Percentiles rank a stretch among this genome's conserved stretches.
Conservation (phyloP, 2,888 invertebrate species). For the Serripes groenlandicus region DNA sequence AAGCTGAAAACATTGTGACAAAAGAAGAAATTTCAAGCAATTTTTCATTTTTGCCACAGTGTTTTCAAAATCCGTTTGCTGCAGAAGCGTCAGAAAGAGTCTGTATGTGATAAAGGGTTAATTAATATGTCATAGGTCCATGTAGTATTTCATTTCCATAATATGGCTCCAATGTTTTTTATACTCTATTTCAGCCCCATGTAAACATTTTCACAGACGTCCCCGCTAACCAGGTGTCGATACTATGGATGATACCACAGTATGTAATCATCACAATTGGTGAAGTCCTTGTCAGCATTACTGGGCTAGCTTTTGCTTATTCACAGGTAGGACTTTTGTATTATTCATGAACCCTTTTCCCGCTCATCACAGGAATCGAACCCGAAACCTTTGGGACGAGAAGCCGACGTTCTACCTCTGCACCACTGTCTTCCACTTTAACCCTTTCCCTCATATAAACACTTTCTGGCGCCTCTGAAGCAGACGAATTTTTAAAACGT, state of each 20-base stretch:
- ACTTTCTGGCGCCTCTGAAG: too few species aligned
- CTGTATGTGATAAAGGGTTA: not conserved
- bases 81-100: not conserved
- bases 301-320: slow-evolving; percentile 98
- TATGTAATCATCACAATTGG: slow-evolving; percentile 96
- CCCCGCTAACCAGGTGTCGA: slow-evolving; percentile 90
- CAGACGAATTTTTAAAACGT: too few species aligned
- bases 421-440: too few species aligned
- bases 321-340: slow-evolving; percentile 94
- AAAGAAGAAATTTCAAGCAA: not conserved
- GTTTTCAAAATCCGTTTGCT: not conserved
- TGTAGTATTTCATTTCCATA: too few species aligned
- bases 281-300: slow-evolving; percentile 98
- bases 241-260: slow-evolving; percentile 96
- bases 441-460: too few species aligned
- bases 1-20: not conserved
- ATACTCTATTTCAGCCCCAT: slow-evolving; percentile 52
- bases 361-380: too few species aligned
- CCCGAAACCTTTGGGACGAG: too few species aligned
- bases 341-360: too few species aligned
- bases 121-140: too few species aligned
- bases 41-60: not conserved
- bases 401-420: too few species aligned
- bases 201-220: slow-evolving; percentile 81
- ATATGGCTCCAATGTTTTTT: not conserved